phyloP scores from a whole-genome alignment of 2,888 invertebrate species.

The Lithophane ornitopus region DNA sequence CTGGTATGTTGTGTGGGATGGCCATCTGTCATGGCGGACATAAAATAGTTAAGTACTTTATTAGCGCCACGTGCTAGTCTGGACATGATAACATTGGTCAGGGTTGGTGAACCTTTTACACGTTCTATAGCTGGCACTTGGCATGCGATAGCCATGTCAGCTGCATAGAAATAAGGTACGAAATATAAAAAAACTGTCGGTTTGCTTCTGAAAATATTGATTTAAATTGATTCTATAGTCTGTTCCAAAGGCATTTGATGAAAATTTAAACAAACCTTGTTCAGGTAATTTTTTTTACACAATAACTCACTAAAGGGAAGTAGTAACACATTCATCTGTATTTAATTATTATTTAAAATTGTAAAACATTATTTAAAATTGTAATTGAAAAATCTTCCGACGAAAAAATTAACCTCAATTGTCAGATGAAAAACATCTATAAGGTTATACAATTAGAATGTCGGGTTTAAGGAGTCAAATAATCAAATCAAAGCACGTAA shows the following conservation, averaged over 20 bases:
- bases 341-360: neutral
- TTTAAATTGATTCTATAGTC: neutral
- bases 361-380: neutral
- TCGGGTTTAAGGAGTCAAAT: neutral
- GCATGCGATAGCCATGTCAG: constrained; percentile 7
- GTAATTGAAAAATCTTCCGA: neutral
- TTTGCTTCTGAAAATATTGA: neutral
- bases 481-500: neutral
- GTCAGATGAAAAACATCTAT: too few species aligned
- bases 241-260: too few species aligned
- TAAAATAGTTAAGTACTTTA: constrained; percentile 27
- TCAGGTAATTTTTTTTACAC: too few species aligned
- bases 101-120: constrained; percentile 46
- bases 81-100: constrained; percentile 18
- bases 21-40: constrained; percentile 46
- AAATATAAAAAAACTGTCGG: neutral
- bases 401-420: neutral
- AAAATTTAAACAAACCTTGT: too few species aligned
- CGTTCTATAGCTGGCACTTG: constrained; percentile 17
- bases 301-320: neutral
- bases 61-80: constrained; percentile 34
- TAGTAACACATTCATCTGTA: too few species aligned
- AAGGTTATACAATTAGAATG: too few species aligned
- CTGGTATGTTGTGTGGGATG: neutral
- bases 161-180: neutral